These are phyloP conservation scores for Pagrus major DNA, from an alignment of 2,113 vertebrate species.

Conservation along the genomic window DNA sequence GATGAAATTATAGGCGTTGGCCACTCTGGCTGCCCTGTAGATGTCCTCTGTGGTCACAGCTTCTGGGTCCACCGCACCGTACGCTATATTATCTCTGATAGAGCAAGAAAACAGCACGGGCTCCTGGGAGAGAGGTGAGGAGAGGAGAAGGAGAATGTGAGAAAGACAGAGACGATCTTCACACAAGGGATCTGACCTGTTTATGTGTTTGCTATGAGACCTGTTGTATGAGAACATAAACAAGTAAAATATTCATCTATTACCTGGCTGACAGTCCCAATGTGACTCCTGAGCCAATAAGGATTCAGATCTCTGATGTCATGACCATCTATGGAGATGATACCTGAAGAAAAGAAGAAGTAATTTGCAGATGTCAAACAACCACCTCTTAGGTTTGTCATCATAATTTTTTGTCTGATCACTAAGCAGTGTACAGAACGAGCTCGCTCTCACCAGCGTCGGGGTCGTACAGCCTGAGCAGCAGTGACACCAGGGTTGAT, in stretches of 20 bases:
- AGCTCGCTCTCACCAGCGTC: conserved; percentile 83
- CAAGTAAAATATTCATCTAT: conserved; percentile 4
- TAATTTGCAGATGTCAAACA: neutral
- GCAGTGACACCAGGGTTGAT: conserved; percentile 92
- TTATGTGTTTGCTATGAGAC: neutral
- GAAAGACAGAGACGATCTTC: neutral
- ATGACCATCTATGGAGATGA: conserved; percentile 88
- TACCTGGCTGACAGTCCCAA: conserved; percentile 98
- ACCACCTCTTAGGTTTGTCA: neutral
- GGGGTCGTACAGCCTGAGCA: conserved; percentile 92
- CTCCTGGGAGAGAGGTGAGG: conserved; percentile 83
- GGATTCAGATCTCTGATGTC: conserved; percentile 93
- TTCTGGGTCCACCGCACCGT: conserved; percentile 89
- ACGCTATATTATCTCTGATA: conserved; percentile 97
- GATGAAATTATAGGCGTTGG: conserved; percentile 92
- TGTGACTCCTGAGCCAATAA: conserved; percentile 91
- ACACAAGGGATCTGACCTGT: neutral
- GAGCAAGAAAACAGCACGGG: conserved; percentile 97
- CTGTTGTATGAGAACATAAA: neutral
- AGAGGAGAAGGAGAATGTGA: neutral
- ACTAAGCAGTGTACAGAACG: neutral
- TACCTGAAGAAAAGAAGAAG: conserved; percentile 80
- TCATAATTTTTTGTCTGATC: neutral
- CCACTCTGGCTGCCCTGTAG: conserved; percentile 88
- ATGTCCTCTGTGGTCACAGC: conserved; percentile 88